Percentiles rank a stretch among this genome's conserved stretches.
Conservation (phyloP, 2,888 invertebrate species). For the Lymantria dispar region DNA sequence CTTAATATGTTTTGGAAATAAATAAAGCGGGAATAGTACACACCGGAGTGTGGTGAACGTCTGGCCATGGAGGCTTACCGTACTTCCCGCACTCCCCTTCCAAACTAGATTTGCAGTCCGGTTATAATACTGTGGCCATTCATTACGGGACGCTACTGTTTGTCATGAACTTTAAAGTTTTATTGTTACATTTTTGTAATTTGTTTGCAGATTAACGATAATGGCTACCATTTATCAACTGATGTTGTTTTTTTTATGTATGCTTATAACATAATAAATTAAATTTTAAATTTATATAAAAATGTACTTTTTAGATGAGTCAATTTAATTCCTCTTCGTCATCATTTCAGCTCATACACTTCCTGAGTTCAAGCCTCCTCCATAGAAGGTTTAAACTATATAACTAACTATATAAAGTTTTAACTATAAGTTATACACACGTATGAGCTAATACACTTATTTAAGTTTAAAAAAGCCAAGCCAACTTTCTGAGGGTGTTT, state of each 20-base stretch:
- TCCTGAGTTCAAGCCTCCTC: too few species aligned
- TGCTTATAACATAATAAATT: slow-evolving; percentile 3
- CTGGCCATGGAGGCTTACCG: slow-evolving; percentile 81
- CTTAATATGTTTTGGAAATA: slow-evolving; percentile 39
- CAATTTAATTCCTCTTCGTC: too few species aligned
- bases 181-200: slow-evolving; percentile 47
- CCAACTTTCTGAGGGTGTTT: too few species aligned
- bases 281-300: background rate
- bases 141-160: slow-evolving; percentile 74
- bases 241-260: slow-evolving; percentile 19
- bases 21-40: slow-evolving; percentile 56
- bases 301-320: too few species aligned
- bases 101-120: slow-evolving; percentile 79
- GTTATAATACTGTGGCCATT: slow-evolving; percentile 76
- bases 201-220: slow-evolving; percentile 47
- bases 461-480: too few species aligned
- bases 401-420: too few species aligned
- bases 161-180: slow-evolving; percentile 62
- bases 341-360: too few species aligned
- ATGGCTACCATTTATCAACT: slow-evolving; percentile 42
- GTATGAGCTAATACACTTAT: too few species aligned
- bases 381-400: too few species aligned
- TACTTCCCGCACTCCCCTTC: slow-evolving; percentile 79
- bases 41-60: slow-evolving; percentile 78
- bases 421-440: too few species aligned